A percentile compares a stretch with the other conserved stretches of the same genome.
These are phyloP conservation scores for Anhinga anhinga DNA, from an alignment of 2,113 vertebrate genomes.

Conservation along the genomic window DNA sequence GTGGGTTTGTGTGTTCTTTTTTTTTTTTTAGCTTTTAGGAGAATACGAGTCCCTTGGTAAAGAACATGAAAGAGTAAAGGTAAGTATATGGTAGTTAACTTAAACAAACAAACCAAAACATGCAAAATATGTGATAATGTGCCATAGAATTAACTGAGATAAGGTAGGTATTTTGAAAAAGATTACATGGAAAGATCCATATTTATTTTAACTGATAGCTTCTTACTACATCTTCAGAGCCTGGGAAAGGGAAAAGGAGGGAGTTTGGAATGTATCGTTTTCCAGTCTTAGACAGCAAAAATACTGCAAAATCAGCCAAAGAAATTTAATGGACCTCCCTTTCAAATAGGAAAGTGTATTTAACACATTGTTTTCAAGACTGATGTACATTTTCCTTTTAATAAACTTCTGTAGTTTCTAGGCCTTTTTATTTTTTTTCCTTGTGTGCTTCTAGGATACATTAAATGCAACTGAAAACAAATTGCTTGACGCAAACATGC, in stretches of 20 bases:
- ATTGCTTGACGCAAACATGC: slow-evolving; percentile 82
- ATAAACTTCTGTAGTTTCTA: neutral
- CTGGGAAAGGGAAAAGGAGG: neutral
- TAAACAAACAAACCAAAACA: neutral
- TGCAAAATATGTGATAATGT: neutral
- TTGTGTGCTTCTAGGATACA: slow-evolving; percentile 76
- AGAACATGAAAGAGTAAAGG: slow-evolving; percentile 89
- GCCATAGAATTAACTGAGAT: neutral
- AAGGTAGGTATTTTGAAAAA: neutral
- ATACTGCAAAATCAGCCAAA: neutral
- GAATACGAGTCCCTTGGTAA: slow-evolving; percentile 89
- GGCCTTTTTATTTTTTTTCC: neutral
- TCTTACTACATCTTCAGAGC: neutral
- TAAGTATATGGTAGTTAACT: slow-evolving; percentile 41
- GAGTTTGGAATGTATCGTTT: neutral
- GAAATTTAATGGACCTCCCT: neutral
- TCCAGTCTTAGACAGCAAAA: neutral
- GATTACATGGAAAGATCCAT: neutral
- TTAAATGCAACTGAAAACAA: slow-evolving; percentile 88
- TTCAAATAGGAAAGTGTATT: neutral
- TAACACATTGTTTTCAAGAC: neutral
- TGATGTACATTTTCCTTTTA: neutral
- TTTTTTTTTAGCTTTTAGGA: slow-evolving; percentile 81
- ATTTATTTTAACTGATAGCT: neutral
- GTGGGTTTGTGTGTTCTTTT: neutral